Evolutionary conservation across 2,797 vertebrate species (phyloP).

Genomic region (Darevskia nairensis): DNA sequence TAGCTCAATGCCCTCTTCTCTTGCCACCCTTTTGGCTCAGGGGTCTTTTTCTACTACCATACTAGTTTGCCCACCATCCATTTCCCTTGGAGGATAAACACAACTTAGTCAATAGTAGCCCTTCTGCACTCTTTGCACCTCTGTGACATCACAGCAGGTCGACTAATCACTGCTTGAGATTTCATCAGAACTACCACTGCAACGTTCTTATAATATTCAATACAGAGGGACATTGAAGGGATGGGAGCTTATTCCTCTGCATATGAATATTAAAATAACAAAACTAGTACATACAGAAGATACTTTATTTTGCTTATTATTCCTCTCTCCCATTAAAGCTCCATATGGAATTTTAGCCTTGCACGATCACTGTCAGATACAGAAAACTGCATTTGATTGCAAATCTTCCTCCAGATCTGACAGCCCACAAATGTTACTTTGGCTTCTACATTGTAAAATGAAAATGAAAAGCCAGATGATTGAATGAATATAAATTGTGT

Average conservation of each 20-base stretch:
- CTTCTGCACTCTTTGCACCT: neutral
- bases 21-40: neutral
- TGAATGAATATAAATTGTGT: constrained; percentile 25
- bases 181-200: neutral
- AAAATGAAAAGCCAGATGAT: constrained; percentile 31
- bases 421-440: constrained; percentile 33
- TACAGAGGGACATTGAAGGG: neutral
- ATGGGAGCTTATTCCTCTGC: neutral
- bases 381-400: constrained; percentile 35
- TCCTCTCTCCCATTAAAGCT: constrained; percentile 4
- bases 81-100: neutral
- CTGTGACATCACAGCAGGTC: neutral
- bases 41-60: neutral
- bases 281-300: neutral
- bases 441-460: constrained; percentile 26
- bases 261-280: constrained; percentile 11
- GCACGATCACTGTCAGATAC: constrained; percentile 19
- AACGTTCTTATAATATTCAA: neutral
- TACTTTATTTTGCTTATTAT: constrained; percentile 8
- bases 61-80: neutral
- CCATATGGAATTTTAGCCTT: constrained; percentile 13
- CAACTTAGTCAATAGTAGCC: neutral
- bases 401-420: constrained; percentile 25
- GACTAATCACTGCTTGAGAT: neutral
- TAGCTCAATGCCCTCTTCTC: neutral